These are phyloP conservation scores for Leptura quadrifasciata DNA, from an alignment of 2,888 invertebrate genomes.

Conservation along the genomic window DNA sequence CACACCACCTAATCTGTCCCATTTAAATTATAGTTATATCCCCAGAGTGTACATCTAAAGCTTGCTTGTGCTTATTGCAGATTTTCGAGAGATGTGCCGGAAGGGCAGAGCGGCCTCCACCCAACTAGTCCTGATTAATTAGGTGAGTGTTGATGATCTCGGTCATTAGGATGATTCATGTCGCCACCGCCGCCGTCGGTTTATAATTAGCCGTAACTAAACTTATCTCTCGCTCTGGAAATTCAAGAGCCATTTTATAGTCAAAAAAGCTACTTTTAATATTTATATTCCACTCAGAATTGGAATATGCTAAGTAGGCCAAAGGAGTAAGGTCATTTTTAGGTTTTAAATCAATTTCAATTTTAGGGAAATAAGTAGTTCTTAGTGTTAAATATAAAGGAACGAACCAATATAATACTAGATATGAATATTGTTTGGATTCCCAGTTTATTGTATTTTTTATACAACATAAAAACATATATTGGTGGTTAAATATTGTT, in stretches of 20 bases:
- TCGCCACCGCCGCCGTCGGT: constrained; percentile 28
- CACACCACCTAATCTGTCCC: constrained; percentile 36
- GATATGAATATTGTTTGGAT: too few relatives aligned
- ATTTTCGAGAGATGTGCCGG: constrained; percentile 32
- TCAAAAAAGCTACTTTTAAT: neutral
- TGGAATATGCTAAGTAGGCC: neutral
- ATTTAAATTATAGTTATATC: constrained; percentile 38
- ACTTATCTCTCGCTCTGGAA: neutral
- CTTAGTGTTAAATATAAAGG: too few relatives aligned
- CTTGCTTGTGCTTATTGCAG: constrained; percentile 18
- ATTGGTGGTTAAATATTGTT: too few relatives aligned
- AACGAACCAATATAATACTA: too few relatives aligned
- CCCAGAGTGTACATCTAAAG: constrained; percentile 16
- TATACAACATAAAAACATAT: too few relatives aligned
- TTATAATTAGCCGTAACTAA: constrained; percentile 26
- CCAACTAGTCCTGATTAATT: constrained; percentile 63
- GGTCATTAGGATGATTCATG: constrained; percentile 62
- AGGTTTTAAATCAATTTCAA: neutral
- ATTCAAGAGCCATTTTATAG: neutral
- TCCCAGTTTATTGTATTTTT: too few relatives aligned
- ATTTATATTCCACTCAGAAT: neutral
- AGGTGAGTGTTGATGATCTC: constrained; percentile 69
- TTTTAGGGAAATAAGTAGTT: too few relatives aligned
- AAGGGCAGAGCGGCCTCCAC: constrained; percentile 17
- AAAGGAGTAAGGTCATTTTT: neutral